phyloP scores from a whole-genome alignment of 1,140 invertebrate genomes.

The Drosophila simulans region DNA sequence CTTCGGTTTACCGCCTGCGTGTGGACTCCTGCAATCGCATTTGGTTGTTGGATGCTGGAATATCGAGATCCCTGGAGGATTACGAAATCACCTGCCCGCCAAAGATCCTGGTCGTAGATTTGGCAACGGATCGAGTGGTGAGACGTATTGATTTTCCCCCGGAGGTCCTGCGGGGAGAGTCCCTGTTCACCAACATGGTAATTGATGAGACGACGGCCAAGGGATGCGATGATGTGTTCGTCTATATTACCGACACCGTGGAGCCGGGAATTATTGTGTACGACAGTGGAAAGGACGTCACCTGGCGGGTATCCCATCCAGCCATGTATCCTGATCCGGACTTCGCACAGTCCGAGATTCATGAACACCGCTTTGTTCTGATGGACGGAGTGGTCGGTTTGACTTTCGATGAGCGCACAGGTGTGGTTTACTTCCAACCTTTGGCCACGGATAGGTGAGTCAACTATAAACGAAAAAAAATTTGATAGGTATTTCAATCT shows the following conservation, averaged over 20 bases:
- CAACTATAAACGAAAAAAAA: background rate
- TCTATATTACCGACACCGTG: conserved; percentile 92
- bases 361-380: conserved; percentile 88
- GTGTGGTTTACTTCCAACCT: conserved; percentile 91
- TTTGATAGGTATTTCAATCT: no score
- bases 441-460: conserved; percentile 90
- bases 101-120: conserved; percentile 92
- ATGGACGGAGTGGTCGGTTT: conserved; percentile 93
- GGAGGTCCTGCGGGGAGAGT: conserved; percentile 88
- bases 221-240: conserved; percentile 90
- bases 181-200: conserved; percentile 91
- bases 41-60: conserved; percentile 90
- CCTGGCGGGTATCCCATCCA: conserved; percentile 91
- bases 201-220: conserved; percentile 89
- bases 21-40: conserved; percentile 91
- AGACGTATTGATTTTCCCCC: conserved; percentile 87
- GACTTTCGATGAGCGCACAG: conserved; percentile 89
- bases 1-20: conserved; percentile 91
- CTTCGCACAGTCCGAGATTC: conserved; percentile 88
- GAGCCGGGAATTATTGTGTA: conserved; percentile 92
- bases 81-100: conserved; percentile 91
- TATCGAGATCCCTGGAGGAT: conserved; percentile 90
- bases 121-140: conserved; percentile 89
- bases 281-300: conserved; percentile 88
- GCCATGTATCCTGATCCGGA: conserved; percentile 93